phyloP scores from a whole-genome alignment of 2,888 invertebrate genomes.

The Drosophila falleni region DNA sequence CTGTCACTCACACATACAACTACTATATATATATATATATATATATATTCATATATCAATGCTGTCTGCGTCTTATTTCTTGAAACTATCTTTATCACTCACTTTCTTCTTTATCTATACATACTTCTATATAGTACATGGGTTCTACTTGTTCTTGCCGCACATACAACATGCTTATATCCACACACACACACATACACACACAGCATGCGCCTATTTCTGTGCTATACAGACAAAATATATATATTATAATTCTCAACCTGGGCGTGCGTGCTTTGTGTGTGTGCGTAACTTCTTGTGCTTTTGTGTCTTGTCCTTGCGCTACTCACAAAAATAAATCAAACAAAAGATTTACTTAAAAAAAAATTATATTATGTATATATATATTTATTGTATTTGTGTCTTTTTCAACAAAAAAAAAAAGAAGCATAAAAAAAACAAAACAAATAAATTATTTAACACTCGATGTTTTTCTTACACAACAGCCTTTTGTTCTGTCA shows the following conservation, averaged over 20 bases:
- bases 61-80: constrained; percentile 48
- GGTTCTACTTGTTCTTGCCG: constrained; percentile 48
- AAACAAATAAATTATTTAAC: constrained; percentile 73
- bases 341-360: constrained; percentile 37
- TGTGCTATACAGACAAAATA: constrained; percentile 30
- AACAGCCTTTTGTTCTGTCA: constrained; percentile 34
- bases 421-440: constrained; percentile 36
- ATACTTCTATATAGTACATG: constrained; percentile 30
- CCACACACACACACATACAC: constrained; percentile 9
- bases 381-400: constrained; percentile 67
- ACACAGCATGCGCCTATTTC: constrained; percentile 39
- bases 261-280: constrained; percentile 26
- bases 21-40: constrained; percentile 13
- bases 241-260: constrained; percentile 38
- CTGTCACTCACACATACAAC: constrained; percentile 44
- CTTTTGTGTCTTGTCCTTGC: constrained; percentile 72
- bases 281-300: constrained; percentile 26
- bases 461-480: constrained; percentile 76
- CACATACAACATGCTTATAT: constrained; percentile 37
- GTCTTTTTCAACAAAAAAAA: constrained; percentile 49
- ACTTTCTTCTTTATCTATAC: constrained; percentile 19
- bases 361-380: constrained; percentile 41
- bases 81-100: constrained; percentile 12
- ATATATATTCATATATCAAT: constrained; percentile 27
- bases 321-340: constrained; percentile 40